phyloP scores from a whole-genome alignment of 2,113 vertebrate species.

The Ammodytes marinus region DNA sequence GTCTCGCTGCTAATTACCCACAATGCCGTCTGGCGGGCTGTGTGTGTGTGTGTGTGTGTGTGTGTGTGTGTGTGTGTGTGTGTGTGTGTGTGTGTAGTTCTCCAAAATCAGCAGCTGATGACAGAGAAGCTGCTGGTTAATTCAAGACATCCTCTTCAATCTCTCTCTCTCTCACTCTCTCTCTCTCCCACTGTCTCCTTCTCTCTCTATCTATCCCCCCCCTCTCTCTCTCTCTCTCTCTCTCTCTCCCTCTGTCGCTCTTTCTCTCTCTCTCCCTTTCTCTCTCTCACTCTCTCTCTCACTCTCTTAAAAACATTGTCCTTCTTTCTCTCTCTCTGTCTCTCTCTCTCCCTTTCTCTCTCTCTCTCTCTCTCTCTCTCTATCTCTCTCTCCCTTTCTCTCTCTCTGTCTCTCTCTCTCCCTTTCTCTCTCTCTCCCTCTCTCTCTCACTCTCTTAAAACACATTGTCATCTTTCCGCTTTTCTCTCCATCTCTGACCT shows the following conservation, averaged over 20 bases:
- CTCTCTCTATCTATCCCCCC: background rate
- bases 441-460: too few species aligned
- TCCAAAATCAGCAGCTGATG: conserved; percentile 67
- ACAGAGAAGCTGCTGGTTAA: conserved; percentile 55
- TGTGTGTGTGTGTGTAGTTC: conserved; percentile 29
- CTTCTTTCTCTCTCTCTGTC: background rate
- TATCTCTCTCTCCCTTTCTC: too few species aligned
- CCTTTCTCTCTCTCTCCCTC: too few species aligned
- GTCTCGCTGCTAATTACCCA: conserved; percentile 61
- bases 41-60: conserved; percentile 24
- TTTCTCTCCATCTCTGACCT: too few species aligned
- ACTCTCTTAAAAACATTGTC: background rate
- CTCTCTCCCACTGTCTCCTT: background rate
- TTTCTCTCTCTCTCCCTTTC: background rate
- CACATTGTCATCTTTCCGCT: too few species aligned
- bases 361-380: background rate
- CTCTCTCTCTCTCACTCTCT: background rate
- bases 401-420: background rate
- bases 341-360: too few species aligned
- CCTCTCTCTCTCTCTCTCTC: background rate
- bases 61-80: conserved; percentile 14
- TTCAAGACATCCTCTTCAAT: conserved; percentile 49
- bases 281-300: too few species aligned
- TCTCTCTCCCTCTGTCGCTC: background rate
- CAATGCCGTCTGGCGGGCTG: conserved; percentile 41